These are phyloP conservation scores for Menidia beryllina DNA, from an alignment of 2,113 vertebrate species.

Conservation along the genomic window DNA sequence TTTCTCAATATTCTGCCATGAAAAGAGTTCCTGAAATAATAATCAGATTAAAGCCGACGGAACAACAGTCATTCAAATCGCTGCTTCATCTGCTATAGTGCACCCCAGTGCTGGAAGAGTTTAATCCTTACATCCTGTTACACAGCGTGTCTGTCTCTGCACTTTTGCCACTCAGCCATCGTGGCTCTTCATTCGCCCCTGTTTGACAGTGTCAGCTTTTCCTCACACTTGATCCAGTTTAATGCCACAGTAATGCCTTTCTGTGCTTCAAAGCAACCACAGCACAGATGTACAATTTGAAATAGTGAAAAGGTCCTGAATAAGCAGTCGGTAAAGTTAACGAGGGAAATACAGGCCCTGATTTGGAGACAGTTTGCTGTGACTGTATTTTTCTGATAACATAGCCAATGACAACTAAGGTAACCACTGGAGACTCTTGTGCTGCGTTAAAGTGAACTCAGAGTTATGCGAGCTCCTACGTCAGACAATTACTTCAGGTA, in stretches of 20 bases:
- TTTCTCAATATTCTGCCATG: not conserved
- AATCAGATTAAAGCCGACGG: conserved; percentile 9
- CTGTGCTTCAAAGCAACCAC: not conserved
- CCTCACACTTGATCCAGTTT: conserved; percentile 38
- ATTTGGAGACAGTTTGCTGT: not conserved
- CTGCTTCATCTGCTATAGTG: conserved; percentile 13
- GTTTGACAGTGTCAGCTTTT: conserved; percentile 33
- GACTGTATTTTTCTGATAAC: not conserved
- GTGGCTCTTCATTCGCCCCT: not conserved
- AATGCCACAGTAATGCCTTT: conserved; percentile 11
- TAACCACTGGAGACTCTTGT: not conserved
- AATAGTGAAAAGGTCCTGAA: not conserved
- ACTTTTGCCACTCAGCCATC: conserved; percentile 20
- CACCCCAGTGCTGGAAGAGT: conserved; percentile 15
- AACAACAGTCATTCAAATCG: conserved; percentile 17
- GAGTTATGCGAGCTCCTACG: too few relatives aligned
- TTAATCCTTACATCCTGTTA: conserved; percentile 60
- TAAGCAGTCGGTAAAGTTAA: not conserved
- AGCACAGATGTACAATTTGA: not conserved
- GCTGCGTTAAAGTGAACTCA: not conserved
- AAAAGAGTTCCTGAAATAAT: not conserved
- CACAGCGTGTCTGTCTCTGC: conserved; percentile 35
- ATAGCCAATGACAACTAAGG: not conserved
- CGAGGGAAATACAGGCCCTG: not conserved
- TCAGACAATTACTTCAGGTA: too few relatives aligned